These are phyloP conservation scores for Microctonus aethiopoides DNA, from an alignment of 2,888 invertebrate species.

Conservation along the genomic window DNA sequence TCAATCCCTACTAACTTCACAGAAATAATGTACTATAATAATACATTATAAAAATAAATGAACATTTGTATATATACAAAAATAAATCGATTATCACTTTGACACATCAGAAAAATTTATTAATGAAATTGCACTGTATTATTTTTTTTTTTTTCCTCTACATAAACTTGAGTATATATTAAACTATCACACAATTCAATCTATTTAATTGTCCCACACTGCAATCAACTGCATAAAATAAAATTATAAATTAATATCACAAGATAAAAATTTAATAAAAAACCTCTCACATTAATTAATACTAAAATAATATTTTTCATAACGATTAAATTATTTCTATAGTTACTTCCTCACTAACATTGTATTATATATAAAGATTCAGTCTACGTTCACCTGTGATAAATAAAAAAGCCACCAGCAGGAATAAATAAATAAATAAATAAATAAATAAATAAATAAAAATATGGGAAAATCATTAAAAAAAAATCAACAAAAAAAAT, in stretches of 20 bases:
- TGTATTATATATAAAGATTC: not conserved
- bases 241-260: not conserved
- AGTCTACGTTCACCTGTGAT: not conserved
- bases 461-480: not conserved
- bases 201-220: too few relatives aligned
- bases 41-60: not conserved
- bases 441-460: not conserved
- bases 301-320: too few relatives aligned
- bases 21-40: too few relatives aligned
- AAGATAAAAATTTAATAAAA: not conserved
- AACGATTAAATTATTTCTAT: too few relatives aligned
- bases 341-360: too few relatives aligned
- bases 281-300: not conserved
- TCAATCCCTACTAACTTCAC: too few relatives aligned
- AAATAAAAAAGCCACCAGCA: too few relatives aligned
- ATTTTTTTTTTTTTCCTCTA: too few relatives aligned
- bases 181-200: too few relatives aligned
- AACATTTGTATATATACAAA: not conserved
- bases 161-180: too few relatives aligned
- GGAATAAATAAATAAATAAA: not conserved
- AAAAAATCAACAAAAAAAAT: conserved; percentile 27
- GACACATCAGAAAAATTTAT: not conserved
- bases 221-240: not conserved
- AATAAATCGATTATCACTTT: not conserved
- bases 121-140: not conserved